phyloP scores from a whole-genome alignment of 2,113 vertebrate species.

The Tauraco erythrolophus region DNA sequence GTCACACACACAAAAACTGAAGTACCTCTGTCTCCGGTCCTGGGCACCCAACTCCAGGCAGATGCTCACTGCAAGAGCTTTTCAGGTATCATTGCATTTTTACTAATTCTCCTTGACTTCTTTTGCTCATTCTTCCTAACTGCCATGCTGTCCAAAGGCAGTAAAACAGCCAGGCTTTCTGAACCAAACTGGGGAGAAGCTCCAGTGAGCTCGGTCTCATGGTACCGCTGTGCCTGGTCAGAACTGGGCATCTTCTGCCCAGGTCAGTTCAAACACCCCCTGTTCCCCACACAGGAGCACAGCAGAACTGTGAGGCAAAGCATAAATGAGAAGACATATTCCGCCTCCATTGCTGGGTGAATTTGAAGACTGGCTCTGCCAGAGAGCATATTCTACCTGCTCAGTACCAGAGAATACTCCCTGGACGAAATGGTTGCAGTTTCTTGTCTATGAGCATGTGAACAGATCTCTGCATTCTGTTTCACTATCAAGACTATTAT shows the following conservation, averaged over 20 bases:
- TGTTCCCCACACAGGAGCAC: background rate
- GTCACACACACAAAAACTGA: background rate
- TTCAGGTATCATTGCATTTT: background rate
- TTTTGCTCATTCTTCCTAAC: background rate
- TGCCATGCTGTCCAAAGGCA: background rate
- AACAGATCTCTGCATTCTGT: background rate
- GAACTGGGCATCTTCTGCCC: background rate
- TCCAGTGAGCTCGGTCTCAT: fast-evolving
- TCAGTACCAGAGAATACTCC: background rate
- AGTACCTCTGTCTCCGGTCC: background rate
- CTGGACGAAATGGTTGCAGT: background rate
- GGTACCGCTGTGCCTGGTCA: background rate
- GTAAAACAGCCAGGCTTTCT: background rate
- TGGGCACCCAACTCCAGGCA: background rate
- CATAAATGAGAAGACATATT: background rate
- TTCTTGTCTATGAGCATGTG: background rate
- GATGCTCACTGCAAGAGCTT: background rate
- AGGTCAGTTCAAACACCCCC: background rate
- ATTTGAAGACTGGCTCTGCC: background rate
- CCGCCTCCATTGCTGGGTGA: background rate
- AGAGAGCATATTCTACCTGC: background rate
- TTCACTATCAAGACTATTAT: background rate
- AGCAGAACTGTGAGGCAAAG: background rate
- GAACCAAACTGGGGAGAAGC: background rate
- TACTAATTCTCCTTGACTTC: background rate